phyloP scores from a whole-genome alignment of 2,113 vertebrate species.

The Cervus canadensis region DNA sequence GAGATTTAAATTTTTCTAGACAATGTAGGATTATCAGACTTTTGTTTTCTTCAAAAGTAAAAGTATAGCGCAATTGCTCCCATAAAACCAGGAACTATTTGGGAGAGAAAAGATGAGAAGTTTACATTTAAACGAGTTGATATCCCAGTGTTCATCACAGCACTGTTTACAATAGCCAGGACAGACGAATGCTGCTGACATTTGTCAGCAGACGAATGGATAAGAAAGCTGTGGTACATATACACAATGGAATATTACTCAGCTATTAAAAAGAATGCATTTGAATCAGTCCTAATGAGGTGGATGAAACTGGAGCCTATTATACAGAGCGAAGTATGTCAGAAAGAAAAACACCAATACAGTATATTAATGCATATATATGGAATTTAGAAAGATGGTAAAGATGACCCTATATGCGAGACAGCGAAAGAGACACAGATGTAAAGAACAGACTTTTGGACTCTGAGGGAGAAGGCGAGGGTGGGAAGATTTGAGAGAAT shows the following conservation, averaged over 20 bases:
- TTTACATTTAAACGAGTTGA: neutral
- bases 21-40: neutral
- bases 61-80: neutral
- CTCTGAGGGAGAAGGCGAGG: neutral
- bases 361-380: neutral
- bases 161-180: neutral
- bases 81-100: neutral
- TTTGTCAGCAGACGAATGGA: neutral
- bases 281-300: neutral
- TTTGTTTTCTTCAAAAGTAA: slow-evolving; percentile 11
- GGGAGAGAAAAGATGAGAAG: neutral
- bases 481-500: neutral
- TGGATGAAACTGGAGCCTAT: neutral
- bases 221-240: neutral
- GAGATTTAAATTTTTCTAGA: neutral
- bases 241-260: neutral
- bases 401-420: neutral
- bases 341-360: neutral
- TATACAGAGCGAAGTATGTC: neutral
- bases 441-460: neutral
- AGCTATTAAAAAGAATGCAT: neutral
- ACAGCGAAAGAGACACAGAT: neutral
- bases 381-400: neutral
- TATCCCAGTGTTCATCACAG: neutral
- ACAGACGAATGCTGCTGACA: neutral